A percentile compares a stretch with the other conserved stretches of the same genome.
phyloP scores from a whole-genome alignment of 2,888 invertebrate species.

The Dynastes maya region DNA sequence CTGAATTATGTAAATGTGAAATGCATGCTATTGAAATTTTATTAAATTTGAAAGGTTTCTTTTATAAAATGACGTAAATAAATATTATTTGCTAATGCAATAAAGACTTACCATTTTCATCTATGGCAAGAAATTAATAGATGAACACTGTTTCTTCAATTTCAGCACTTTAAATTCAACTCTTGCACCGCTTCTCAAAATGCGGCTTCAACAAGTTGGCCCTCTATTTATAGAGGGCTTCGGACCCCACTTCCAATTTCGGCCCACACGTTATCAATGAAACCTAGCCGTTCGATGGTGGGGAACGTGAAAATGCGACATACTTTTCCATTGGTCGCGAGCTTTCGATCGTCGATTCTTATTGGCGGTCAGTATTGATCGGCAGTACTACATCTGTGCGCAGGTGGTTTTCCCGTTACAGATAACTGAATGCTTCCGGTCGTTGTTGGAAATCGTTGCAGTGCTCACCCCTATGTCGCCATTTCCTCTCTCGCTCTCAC shows the following conservation, averaged over 20 bases:
- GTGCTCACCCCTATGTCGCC: constrained; percentile 28
- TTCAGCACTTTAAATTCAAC: constrained; percentile 29
- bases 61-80: too few species aligned
- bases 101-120: constrained; percentile 51
- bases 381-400: constrained; percentile 61
- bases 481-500: constrained; percentile 11
- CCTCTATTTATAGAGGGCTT: constrained; percentile 68
- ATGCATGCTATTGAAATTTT: too few species aligned
- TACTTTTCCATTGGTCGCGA: constrained; percentile 63
- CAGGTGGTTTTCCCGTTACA: constrained; percentile 49
- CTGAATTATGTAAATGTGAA: too few species aligned
- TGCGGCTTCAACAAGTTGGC: constrained; percentile 62
- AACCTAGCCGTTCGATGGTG: constrained; percentile 68
- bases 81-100: too few species aligned
- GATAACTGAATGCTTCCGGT: constrained; percentile 45
- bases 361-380: constrained; percentile 68
- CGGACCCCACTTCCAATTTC: constrained; percentile 69
- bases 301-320: constrained; percentile 64
- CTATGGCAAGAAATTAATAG: neutral
- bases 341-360: constrained; percentile 61
- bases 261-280: constrained; percentile 83
- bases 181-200: constrained; percentile 57
- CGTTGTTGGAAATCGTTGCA: constrained; percentile 39
- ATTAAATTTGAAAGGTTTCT: too few species aligned
- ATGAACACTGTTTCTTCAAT: constrained; percentile 16